Base-by-base conservation (phyloP, 2,888 invertebrate species). In the Allolobophora icterica region DNA sequence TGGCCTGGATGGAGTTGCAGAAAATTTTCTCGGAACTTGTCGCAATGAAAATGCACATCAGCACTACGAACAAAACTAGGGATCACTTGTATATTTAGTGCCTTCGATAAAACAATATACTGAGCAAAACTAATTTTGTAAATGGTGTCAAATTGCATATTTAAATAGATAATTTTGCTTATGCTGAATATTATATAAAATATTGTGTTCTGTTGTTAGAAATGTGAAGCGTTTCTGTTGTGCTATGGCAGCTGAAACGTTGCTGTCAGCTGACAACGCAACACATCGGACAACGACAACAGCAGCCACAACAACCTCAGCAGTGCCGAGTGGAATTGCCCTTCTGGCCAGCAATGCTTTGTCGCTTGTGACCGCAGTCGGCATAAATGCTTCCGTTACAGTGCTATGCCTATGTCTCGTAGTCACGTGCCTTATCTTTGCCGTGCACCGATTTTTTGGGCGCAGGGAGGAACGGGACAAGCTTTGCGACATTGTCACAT, bases 401-500 rank as follows among this genome's bases (percentile, higher is more conserved):
- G 90, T 91, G 33, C 35, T 91, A 40, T 90, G 90, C 58, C 90
- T 91, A 45, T 91, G 91, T 83, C 91, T 91, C 71, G 89, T 91
- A n/a, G 90, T 87, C 89, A 91, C 91, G 90, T 92, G 92, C 91
- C 89, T 91, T 89, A 89, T 91, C 84, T 91, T 91, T 84, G 89
- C 84, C 34, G 89, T 90, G 45, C 91, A 84, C 33, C 52, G 90
- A 34, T 91, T 84, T 45, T 58, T 90, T 89, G 90, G 90, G n/a
- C 84, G 89, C 58, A 91, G 91, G 89, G 93, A 92, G 89, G 92
- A 93, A 52, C 87, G 93, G 42, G 92, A 93, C 91, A 93, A 92
- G 52, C 90, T 93, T 24, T 91, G 92, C 52, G 89, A 87, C 52
- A 91, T 93, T n/a, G 90, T 93, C 40, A 91, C 91, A 38, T 90